These are phyloP conservation scores for Pseudococcus jackbeardsleyi DNA, from an alignment of 2,888 invertebrate species.

Conservation along the genomic window DNA sequence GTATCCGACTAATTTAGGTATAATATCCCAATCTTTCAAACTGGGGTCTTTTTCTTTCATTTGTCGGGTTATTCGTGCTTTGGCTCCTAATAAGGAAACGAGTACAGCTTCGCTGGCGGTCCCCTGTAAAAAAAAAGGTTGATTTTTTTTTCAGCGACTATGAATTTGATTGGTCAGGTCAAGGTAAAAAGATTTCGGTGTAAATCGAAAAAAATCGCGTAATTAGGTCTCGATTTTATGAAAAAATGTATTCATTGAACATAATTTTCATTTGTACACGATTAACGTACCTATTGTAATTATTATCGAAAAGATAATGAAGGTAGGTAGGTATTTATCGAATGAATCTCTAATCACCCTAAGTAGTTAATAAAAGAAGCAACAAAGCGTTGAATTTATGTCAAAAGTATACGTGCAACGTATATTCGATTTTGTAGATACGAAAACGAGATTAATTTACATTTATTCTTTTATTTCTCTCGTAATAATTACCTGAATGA, in stretches of 20 bases:
- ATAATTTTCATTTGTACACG: background rate
- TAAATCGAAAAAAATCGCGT: background rate
- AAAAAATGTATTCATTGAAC: background rate
- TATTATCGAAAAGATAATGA: background rate
- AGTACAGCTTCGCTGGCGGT: constrained; percentile 96
- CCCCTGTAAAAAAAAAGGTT: constrained; percentile 73
- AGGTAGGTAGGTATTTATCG: background rate
- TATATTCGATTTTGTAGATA: background rate
- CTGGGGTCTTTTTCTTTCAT: constrained; percentile 81
- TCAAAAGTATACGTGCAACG: background rate
- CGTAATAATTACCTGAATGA: constrained; percentile 75
- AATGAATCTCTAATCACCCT: background rate
- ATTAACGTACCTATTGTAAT: background rate
- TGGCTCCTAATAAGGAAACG: constrained; percentile 91
- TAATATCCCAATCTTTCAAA: constrained; percentile 80
- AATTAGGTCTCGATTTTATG: background rate
- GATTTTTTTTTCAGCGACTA: background rate
- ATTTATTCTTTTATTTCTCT: background rate
- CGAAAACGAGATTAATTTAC: background rate
- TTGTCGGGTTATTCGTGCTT: constrained; percentile 79
- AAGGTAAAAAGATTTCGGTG: background rate
- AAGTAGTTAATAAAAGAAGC: background rate
- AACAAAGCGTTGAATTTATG: constrained; percentile 8
- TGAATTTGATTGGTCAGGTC: background rate
- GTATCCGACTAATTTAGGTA: constrained; percentile 87